Evolutionary conservation across 2,888 invertebrate genomes (phyloP), one percentile per base, ranked within the genome.

Genomic region (Dyspetes luteomarginatus): DNA sequence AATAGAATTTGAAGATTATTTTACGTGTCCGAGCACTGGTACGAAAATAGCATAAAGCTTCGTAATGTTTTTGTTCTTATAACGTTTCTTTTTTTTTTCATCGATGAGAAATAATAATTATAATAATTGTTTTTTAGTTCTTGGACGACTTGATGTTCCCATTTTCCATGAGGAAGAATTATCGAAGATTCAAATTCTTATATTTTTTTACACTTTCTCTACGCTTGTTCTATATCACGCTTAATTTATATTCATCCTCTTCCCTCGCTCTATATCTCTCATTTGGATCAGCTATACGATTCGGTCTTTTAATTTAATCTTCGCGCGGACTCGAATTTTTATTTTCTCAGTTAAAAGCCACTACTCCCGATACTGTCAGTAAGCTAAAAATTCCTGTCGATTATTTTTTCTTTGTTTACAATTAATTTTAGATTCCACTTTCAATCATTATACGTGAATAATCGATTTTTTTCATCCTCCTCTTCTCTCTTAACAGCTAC

Each of bases 341-440:
- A 15, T 22, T 17, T 58, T 58, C 19, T 4, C 43, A n/a, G 26
- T 43, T 43, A 22, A 43, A 64, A 73, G 43, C 41, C 45, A 56
- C 41, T 24, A 43, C 3, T 9, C 52, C 43, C 43, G 15, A 36
- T 41, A 7, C 52, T 52, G 26, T 62, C 24, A 22, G 12, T 73
- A 64, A 24, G 36, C 64, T 68, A 60, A 62, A 67, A 76, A 50
- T 73, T 55, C 19, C 22, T 48, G 30, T 62, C 3, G n/a, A n/a
- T 69, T 36, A 26, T 48, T 26, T 55, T 73, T 60, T 68, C 56
- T n/a, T 48, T 85, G 80, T 87, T 73, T 88, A 88, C 84, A 87
- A 82, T 88, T 91, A 91, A 89, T 91, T 91, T 91, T 91, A 91
- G 90, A 91, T 88, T 90, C 89, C 90, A 91, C 91, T 91, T 91